Conservation (phyloP, 2,888 invertebrate species). For the Eumerus sabulonum region DNA sequence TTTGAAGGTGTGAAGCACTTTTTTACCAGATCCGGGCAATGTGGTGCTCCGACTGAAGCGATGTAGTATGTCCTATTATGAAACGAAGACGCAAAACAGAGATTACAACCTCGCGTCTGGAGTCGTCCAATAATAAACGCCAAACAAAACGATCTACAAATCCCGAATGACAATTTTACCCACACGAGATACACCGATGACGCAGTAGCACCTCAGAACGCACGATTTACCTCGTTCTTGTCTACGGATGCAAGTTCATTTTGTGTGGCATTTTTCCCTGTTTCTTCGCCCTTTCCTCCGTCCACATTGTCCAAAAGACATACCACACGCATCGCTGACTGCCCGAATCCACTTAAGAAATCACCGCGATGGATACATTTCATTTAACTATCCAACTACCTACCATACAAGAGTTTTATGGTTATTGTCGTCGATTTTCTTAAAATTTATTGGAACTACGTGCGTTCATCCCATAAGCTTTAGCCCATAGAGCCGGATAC, state of each 20-base stretch:
- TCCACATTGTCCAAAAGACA: not conserved
- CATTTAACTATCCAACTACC: slow-evolving; percentile 36
- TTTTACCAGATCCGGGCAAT: too few species aligned
- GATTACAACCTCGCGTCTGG: too few species aligned
- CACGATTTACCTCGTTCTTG: slow-evolving; percentile 16
- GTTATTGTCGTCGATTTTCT: slow-evolving; percentile 45
- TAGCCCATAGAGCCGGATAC: slow-evolving; percentile 14
- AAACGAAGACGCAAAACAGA: too few species aligned
- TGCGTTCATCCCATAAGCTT: slow-evolving; percentile 9
- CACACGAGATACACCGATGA: slow-evolving; percentile 4
- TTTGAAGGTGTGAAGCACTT: too few species aligned
- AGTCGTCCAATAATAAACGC: slow-evolving; percentile 6
- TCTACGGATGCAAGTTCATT: slow-evolving; percentile 13
- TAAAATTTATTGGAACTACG: slow-evolving; percentile 40
- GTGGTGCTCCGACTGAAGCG: too few species aligned
- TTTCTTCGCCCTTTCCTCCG: not conserved
- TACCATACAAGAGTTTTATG: slow-evolving; percentile 41
- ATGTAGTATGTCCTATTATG: too few species aligned
- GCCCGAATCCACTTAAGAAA: slow-evolving; percentile 33
- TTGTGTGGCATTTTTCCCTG: not conserved
- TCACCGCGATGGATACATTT: slow-evolving; percentile 31
- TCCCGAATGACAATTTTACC: slow-evolving; percentile 19
- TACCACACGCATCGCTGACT: slow-evolving; percentile 42
- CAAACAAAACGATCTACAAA: slow-evolving; percentile 17
- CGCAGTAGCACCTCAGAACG: slow-evolving; percentile 10